phyloP scores from a whole-genome alignment of 2,113 vertebrate genomes.

The Otus sunia region DNA sequence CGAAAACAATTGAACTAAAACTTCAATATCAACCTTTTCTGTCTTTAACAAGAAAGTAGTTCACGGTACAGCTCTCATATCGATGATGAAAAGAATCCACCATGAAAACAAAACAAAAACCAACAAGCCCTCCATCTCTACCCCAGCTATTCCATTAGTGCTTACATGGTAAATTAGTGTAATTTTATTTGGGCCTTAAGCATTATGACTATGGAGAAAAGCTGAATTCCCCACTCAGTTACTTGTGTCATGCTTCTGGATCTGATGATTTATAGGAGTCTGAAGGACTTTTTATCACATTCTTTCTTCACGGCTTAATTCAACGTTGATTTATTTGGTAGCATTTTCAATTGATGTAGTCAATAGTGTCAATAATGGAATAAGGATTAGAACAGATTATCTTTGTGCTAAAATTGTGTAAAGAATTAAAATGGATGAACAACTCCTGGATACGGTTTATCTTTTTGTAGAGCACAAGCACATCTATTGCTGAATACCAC shows the following conservation, averaged over 20 bases:
- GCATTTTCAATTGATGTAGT: conserved; percentile 50
- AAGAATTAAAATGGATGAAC: conserved; percentile 19
- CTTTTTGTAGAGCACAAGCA: background rate
- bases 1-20: conserved; percentile 81
- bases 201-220: conserved; percentile 34
- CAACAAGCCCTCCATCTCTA: conserved; percentile 4
- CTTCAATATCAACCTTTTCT: conserved; percentile 77
- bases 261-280: conserved; percentile 62
- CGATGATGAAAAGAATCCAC: background rate
- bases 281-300: conserved; percentile 63
- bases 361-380: conserved; percentile 70
- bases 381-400: conserved; percentile 74
- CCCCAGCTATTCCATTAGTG: conserved; percentile 7
- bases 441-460: background rate
- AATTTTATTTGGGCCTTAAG: conserved; percentile 49
- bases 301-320: conserved; percentile 72
- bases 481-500: background rate
- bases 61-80: background rate
- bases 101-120: conserved; percentile 13
- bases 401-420: conserved; percentile 57
- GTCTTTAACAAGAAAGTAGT: conserved; percentile 77
- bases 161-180: conserved; percentile 55
- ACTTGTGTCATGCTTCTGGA: conserved; percentile 33
- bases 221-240: conserved; percentile 43
- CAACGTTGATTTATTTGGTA: conserved; percentile 69